These are phyloP conservation scores for Crenuchus spilurus DNA, from an alignment of 2,797 vertebrate species.

Conservation along the genomic window DNA sequence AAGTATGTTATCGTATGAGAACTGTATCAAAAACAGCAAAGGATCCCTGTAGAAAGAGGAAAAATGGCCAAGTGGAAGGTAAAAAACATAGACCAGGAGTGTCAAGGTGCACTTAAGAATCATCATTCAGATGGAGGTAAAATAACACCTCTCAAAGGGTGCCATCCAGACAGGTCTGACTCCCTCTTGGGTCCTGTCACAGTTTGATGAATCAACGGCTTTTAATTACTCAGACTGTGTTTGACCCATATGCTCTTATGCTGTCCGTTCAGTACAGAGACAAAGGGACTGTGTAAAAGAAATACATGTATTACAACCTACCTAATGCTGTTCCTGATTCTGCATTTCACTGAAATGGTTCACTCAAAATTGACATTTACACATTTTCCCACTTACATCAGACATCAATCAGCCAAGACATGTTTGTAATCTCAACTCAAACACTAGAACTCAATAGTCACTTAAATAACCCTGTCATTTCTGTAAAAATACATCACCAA, in stretches of 20 bases:
- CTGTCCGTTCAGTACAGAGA: slow-evolving; percentile 6
- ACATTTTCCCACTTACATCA: no score
- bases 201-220: slow-evolving; percentile 16
- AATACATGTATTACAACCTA: neutral
- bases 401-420: no score
- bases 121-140: slow-evolving; percentile 35
- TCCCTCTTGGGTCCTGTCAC: slow-evolving; percentile 1
- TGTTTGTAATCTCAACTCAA: no score
- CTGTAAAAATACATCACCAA: no score
- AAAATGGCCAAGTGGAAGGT: slow-evolving; percentile 13
- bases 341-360: neutral
- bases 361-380: no score
- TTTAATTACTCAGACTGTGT: slow-evolving; percentile 14
- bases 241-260: slow-evolving; percentile 11
- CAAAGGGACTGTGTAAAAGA: neutral
- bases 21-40: slow-evolving; percentile 8
- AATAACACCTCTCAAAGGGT: slow-evolving; percentile 33
- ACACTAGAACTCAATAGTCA: no score
- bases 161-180: neutral
- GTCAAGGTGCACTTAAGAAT: slow-evolving; percentile 38
- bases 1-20: slow-evolving; percentile 19
- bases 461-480: no score
- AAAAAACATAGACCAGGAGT: slow-evolving; percentile 5
- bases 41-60: neutral
- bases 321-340: neutral